Evolutionary conservation across 2,797 vertebrate genomes (phyloP).

Genomic region (Takifugu ocellatus): DNA sequence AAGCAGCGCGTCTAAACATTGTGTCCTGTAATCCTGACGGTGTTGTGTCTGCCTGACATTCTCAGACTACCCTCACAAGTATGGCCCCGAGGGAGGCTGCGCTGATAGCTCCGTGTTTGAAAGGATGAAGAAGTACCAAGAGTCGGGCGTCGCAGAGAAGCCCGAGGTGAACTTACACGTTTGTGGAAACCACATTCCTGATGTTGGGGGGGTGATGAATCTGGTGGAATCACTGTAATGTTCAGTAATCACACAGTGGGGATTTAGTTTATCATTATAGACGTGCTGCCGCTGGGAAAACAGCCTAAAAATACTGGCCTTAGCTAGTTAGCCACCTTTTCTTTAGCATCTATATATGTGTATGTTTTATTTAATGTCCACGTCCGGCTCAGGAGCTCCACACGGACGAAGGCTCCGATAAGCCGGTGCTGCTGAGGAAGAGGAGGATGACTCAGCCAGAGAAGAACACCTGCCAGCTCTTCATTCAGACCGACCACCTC

Average conservation of each 20-base stretch:
- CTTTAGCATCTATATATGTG: conserved; percentile 38
- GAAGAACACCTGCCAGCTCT: conserved; percentile 96
- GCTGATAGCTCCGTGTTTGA: conserved; percentile 95
- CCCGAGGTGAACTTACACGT: conserved; percentile 74
- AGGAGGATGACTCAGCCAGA: conserved; percentile 89
- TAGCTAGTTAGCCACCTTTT: conserved; percentile 50
- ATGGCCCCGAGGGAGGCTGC: conserved; percentile 93
- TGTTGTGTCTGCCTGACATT: conserved; percentile 51
- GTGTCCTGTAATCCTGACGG: conserved; percentile 65
- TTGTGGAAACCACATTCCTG: too few species aligned
- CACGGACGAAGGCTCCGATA: conserved; percentile 28
- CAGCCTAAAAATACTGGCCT: conserved; percentile 16
- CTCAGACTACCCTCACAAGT: conserved; percentile 94
- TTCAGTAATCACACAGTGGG: neutral
- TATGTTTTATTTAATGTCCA: conserved; percentile 49
- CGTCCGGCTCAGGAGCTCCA: conserved; percentile 55
- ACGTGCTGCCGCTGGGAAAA: neutral
- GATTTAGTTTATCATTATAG: neutral
- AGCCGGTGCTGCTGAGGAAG: conserved; percentile 82
- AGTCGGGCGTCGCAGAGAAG: conserved; percentile 76
- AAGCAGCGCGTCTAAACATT: conserved; percentile 68
- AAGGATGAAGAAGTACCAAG: conserved; percentile 91
- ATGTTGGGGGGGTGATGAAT: neutral
- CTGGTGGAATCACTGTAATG: neutral
- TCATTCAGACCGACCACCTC: conserved; percentile 97